phyloP scores from a whole-genome alignment of 2,888 invertebrate species.

The Elmis aenea region DNA sequence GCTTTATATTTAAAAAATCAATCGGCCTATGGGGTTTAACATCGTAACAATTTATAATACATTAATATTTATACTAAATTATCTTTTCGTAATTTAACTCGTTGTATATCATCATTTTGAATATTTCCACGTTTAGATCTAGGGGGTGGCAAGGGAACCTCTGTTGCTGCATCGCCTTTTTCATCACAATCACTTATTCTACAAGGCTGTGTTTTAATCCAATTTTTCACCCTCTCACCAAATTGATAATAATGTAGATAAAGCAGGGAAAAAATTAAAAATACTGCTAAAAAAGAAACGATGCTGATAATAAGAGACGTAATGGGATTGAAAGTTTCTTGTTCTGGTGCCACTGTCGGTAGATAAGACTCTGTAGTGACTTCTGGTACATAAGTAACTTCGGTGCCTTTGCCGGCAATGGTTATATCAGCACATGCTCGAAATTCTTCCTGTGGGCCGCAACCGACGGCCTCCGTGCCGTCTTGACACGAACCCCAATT shows the following conservation, averaged over 20 bases:
- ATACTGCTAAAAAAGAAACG: conserved; percentile 60
- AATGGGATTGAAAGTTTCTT: conserved; percentile 47
- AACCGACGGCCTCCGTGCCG: conserved; percentile 74
- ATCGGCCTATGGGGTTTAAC: too few species aligned
- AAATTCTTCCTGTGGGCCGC: conserved; percentile 86
- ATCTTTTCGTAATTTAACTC: too few species aligned
- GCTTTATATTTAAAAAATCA: too few species aligned
- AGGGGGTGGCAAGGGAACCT: conserved; percentile 39
- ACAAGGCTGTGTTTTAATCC: too few species aligned
- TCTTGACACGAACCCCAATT: conserved; percentile 76
- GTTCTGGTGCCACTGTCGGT: conserved; percentile 19
- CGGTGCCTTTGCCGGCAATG: conserved; percentile 54
- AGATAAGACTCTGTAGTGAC: conserved; percentile 22
- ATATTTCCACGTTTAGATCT: conserved; percentile 28
- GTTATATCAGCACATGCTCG: conserved; percentile 78
- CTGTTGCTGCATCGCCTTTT: too few species aligned
- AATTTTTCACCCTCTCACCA: conserved; percentile 60
- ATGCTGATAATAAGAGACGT: conserved; percentile 58
- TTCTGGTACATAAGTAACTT: conserved; percentile 46
- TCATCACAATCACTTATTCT: too few species aligned
- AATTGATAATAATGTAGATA: conserved; percentile 75
- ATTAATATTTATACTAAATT: too few species aligned
- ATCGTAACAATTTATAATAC: too few species aligned
- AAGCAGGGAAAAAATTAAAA: conserved; percentile 60
- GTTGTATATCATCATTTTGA: conserved; percentile 2